Conservation (phyloP, 2,797 vertebrate species). For the Spinibarbus caldwelli region DNA sequence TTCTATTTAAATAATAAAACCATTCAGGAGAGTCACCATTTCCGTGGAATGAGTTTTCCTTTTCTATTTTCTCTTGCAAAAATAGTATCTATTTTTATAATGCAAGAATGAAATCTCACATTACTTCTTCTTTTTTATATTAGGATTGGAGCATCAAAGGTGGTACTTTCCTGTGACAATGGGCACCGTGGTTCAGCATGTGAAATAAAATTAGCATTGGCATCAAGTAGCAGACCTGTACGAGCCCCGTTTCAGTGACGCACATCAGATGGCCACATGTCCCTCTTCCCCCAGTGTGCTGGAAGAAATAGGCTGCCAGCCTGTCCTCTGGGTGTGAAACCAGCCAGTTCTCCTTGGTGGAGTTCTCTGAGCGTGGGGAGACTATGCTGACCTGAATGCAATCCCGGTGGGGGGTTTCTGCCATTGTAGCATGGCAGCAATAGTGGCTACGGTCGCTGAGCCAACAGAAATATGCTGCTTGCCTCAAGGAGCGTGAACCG, state of each 20-base stretch:
- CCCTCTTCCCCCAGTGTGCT: slow-evolving; percentile 52
- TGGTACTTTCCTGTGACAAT: slow-evolving; percentile 1
- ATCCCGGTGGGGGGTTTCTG: slow-evolving; percentile 62
- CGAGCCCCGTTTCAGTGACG: slow-evolving; percentile 58
- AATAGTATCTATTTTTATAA: not conserved
- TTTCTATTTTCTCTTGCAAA: not conserved
- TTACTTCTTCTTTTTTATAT: not conserved
- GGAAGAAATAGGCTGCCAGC: slow-evolving; percentile 57
- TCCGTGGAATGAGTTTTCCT: not conserved
- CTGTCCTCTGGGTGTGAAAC: slow-evolving; percentile 55
- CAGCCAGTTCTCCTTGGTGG: slow-evolving; percentile 57
- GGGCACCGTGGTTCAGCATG: slow-evolving; percentile 20
- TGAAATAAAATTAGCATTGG: slow-evolving; percentile 58
- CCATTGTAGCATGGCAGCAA: slow-evolving; percentile 65
- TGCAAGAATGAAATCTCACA: not conserved
- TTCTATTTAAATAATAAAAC: too few species aligned
- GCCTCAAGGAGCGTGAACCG: slow-evolving; percentile 65
- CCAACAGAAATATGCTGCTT: slow-evolving; percentile 74
- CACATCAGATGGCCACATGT: slow-evolving; percentile 62
- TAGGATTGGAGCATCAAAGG: not conserved
- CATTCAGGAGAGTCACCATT: not conserved
- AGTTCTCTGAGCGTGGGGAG: slow-evolving; percentile 44
- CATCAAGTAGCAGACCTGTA: slow-evolving; percentile 54
- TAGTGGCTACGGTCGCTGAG: slow-evolving; percentile 66
- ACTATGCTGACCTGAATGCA: slow-evolving; percentile 62